A percentile compares a stretch with the other conserved stretches of the same genome.
Evolutionary conservation across 2,797 vertebrate species (phyloP).

Genomic region (Parambassis ranga): DNA sequence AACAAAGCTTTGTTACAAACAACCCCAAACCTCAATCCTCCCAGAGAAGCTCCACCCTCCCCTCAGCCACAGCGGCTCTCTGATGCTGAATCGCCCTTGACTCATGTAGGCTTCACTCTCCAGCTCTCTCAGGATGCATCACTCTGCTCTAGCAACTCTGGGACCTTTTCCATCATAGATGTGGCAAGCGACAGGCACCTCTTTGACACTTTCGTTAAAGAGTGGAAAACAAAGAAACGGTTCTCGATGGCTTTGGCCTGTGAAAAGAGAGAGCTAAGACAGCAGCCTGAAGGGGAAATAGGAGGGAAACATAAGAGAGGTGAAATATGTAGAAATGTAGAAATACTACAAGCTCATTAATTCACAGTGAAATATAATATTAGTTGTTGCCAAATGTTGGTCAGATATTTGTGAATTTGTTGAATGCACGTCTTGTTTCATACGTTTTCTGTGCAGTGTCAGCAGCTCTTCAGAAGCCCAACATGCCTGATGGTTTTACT

Average conservation of each 20-base stretch:
- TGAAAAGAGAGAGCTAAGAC: conserved; percentile 75
- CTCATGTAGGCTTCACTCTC: conserved; percentile 78
- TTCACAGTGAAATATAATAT: neutral
- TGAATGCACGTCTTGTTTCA: neutral
- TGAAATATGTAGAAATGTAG: conserved; percentile 45
- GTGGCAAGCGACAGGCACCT: conserved; percentile 89
- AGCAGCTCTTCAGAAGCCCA: conserved; percentile 31
- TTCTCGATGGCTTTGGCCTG: conserved; percentile 91
- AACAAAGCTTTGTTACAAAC: neutral
- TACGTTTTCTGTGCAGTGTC: conserved; percentile 46
- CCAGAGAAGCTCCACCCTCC: neutral
- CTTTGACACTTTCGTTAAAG: conserved; percentile 89
- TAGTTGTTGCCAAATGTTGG: neutral
- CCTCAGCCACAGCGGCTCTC: neutral
- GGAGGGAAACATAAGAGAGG: conserved; percentile 87
- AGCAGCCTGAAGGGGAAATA: conserved; percentile 73
- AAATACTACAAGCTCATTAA: neutral
- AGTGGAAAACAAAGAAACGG: conserved; percentile 87
- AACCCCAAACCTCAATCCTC: neutral
- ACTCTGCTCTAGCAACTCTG: conserved; percentile 74
- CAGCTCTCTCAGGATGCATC: conserved; percentile 83
- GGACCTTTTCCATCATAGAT: conserved; percentile 89
- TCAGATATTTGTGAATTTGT: neutral
- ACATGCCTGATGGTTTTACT: conserved; percentile 81
- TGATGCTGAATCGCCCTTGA: conserved; percentile 53